Percentiles rank a stretch among this genome's conserved stretches.
phyloP scores from a whole-genome alignment of 2,797 vertebrate genomes.

The Gorsachius magnificus region DNA sequence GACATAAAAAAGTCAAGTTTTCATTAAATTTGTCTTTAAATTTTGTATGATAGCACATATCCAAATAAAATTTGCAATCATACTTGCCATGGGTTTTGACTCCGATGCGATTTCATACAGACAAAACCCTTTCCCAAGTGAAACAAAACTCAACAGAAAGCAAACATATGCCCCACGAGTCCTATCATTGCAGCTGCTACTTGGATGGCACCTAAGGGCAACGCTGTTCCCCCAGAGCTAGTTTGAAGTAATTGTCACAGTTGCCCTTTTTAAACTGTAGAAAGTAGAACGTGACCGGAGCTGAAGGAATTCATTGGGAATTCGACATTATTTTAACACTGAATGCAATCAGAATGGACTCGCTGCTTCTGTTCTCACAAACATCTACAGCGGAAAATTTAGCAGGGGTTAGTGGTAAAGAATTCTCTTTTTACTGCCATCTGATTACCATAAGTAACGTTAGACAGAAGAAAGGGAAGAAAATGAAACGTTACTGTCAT shows the following conservation, averaged over 20 bases:
- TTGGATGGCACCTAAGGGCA: not conserved
- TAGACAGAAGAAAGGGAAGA: not conserved
- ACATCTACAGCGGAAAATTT: not conserved
- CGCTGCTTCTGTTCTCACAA: not conserved
- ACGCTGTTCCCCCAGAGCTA: not conserved
- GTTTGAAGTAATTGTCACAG: not conserved
- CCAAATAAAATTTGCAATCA: not conserved
- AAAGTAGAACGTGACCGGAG: not conserved
- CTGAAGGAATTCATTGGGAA: not conserved
- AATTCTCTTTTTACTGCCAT: not conserved
- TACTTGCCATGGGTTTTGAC: not conserved
- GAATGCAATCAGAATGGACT: not conserved
- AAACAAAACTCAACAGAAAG: not conserved
- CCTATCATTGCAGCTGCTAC: not conserved
- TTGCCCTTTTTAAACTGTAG: not conserved
- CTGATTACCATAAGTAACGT: not conserved
- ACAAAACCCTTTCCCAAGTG: not conserved
- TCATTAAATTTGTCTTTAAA: not conserved
- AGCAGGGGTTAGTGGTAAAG: not conserved
- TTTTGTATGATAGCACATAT: not conserved
- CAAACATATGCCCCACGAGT: not conserved
- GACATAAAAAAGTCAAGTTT: not conserved
- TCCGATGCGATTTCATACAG: not conserved
- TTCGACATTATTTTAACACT: not conserved
- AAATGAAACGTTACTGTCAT: not conserved